phyloP scores from a whole-genome alignment of 2,888 invertebrate genomes.

The Dryocosmus kuriphilus region DNA sequence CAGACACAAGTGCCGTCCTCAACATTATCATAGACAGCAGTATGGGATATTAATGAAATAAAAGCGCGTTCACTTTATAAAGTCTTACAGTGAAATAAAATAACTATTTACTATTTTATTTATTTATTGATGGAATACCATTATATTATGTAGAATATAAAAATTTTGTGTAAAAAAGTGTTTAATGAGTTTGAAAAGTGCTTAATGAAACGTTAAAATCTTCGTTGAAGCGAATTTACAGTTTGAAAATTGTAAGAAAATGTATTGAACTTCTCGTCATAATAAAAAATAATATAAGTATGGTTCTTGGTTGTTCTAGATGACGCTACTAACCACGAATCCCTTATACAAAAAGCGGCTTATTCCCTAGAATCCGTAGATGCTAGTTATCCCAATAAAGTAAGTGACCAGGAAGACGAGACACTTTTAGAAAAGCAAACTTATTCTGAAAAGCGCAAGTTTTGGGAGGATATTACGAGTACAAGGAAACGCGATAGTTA shows the following conservation, averaged over 20 bases:
- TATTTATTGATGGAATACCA: not conserved
- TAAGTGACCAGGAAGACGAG: conserved; percentile 60
- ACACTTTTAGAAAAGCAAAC: conserved; percentile 74
- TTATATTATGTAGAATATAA: conserved; percentile 50
- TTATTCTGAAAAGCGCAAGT: conserved; percentile 74
- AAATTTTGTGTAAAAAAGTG: conserved; percentile 44
- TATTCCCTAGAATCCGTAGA: conserved; percentile 75
- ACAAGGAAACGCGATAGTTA: conserved; percentile 73
- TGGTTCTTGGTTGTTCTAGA: conserved; percentile 76
- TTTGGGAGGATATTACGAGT: conserved; percentile 75
- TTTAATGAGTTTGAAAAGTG: not conserved
- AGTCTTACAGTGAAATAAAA: conserved; percentile 46
- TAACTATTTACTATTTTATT: not conserved
- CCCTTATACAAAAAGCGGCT: conserved; percentile 75
- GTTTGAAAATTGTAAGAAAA: conserved; percentile 1
- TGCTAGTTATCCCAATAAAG: conserved; percentile 75
- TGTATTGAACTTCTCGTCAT: conserved; percentile 48
- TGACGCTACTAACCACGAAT: conserved; percentile 74
- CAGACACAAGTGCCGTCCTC: conserved; percentile 73
- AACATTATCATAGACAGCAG: conserved; percentile 71
- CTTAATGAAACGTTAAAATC: not conserved
- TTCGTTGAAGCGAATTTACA: not conserved
- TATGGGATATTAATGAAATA: conserved; percentile 69
- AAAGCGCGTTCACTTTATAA: conserved; percentile 54
- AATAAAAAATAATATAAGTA: conserved; percentile 62